Percentiles rank a stretch among this genome's conserved stretches.
These are phyloP conservation scores for Coleophora flavipennella DNA, from an alignment of 2,888 invertebrate genomes.

Conservation along the genomic window DNA sequence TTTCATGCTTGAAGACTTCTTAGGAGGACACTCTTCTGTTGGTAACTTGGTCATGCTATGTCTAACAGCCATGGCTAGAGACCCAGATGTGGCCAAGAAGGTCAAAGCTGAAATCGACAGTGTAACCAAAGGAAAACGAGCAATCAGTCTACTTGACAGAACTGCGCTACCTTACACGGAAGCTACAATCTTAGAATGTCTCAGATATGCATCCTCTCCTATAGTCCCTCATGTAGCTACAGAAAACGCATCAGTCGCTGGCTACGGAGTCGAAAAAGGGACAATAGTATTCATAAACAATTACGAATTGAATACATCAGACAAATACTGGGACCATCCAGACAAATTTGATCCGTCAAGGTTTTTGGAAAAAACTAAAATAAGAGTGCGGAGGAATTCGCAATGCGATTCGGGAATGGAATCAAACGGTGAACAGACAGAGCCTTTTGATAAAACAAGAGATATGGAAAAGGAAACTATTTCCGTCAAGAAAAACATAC, in stretches of 20 bases:
- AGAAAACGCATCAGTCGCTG: slow-evolving; percentile 80
- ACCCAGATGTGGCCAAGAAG: slow-evolving; percentile 75
- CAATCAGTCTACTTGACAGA: slow-evolving; percentile 77
- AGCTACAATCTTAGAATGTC: slow-evolving; percentile 84
- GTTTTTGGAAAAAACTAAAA: slow-evolving; percentile 73
- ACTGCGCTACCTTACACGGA: slow-evolving; percentile 83
- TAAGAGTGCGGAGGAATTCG: slow-evolving; percentile 47
- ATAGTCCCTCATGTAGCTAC: slow-evolving; percentile 93
- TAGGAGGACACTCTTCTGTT: slow-evolving; percentile 91
- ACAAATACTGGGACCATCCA: slow-evolving; percentile 81
- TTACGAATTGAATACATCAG: slow-evolving; percentile 82
- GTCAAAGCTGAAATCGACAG: slow-evolving; percentile 80
- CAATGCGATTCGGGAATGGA: slow-evolving; percentile 74
- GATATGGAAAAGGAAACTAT: slow-evolving; percentile 47
- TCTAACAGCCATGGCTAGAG: slow-evolving; percentile 77
- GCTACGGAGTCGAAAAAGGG: slow-evolving; percentile 80
- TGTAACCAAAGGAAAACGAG: slow-evolving; percentile 68
- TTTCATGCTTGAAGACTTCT: slow-evolving; percentile 87
- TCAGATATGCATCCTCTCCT: slow-evolving; percentile 86
- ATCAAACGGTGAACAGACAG: slow-evolving; percentile 49
- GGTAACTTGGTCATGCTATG: slow-evolving; percentile 87
- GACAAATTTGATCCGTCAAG: slow-evolving; percentile 81
- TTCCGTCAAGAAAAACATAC: slow-evolving; percentile 68
- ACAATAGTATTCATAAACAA: slow-evolving; percentile 90
- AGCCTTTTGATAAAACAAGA: slow-evolving; percentile 26